A percentile compares a stretch with the other conserved stretches of the same genome.
phyloP scores from a whole-genome alignment of 2,797 vertebrate genomes.

The Melanotaenia boesemani region DNA sequence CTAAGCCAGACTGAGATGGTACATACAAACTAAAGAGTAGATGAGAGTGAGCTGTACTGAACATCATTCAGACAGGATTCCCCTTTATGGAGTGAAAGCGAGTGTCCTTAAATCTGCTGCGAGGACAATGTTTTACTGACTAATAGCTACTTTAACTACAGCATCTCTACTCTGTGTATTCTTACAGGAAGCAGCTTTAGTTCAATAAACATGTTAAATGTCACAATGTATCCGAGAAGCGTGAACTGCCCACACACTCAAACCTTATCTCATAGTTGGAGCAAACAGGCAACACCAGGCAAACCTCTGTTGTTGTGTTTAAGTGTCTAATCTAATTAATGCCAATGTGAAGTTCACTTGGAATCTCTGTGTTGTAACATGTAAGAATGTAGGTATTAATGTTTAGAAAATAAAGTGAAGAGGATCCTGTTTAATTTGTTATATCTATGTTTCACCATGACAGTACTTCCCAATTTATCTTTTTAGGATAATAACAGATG shows the following conservation, averaged over 20 bases:
- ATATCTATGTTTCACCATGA: not conserved
- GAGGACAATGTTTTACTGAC: slow-evolving; percentile 26
- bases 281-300: too few relatives aligned
- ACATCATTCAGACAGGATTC: slow-evolving; percentile 37
- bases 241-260: too few relatives aligned
- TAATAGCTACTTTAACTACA: slow-evolving; percentile 11
- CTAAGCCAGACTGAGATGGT: not conserved
- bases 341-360: not conserved
- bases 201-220: slow-evolving; percentile 54
- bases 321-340: not conserved
- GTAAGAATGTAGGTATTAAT: not conserved
- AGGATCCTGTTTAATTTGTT: not conserved
- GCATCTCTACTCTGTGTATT: not conserved
- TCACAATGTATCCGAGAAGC: slow-evolving; percentile 17
- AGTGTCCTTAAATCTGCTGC: slow-evolving; percentile 22
- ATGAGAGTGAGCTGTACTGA: not conserved
- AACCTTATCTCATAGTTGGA: too few relatives aligned
- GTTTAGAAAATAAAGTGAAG: not conserved
- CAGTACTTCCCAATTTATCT: not conserved
- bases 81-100: slow-evolving; percentile 38
- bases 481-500: not conserved
- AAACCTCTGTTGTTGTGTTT: too few relatives aligned
- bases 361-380: not conserved
- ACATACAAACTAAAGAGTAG: not conserved
- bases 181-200: slow-evolving; percentile 9